Conservation (phyloP, 2,888 invertebrate species). For the Nymphalis urticae region DNA sequence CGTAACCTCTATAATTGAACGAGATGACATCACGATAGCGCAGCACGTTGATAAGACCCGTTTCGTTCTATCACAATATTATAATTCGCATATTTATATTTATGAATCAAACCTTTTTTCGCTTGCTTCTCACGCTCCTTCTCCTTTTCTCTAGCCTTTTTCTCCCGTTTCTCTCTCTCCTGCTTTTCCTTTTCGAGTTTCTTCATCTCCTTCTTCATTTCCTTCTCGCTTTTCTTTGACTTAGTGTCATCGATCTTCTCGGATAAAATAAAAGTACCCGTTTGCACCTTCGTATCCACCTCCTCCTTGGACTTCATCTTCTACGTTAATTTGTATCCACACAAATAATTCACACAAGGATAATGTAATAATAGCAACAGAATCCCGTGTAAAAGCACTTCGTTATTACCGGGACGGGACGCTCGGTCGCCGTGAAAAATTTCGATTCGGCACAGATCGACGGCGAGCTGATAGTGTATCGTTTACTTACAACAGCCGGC, state of each 20-base stretch:
- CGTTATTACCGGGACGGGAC: slow-evolving; percentile 55
- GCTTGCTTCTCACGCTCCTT: slow-evolving; percentile 73
- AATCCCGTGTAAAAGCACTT: slow-evolving; percentile 64
- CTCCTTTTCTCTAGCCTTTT: slow-evolving; percentile 78
- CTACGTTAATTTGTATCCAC: slow-evolving; percentile 41
- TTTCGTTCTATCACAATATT: slow-evolving; percentile 19
- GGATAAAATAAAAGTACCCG: slow-evolving; percentile 80
- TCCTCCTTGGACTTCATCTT: slow-evolving; percentile 77
- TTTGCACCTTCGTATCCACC: slow-evolving; percentile 69
- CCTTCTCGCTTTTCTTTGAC: slow-evolving; percentile 74
- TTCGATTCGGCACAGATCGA: slow-evolving; percentile 60
- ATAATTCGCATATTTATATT: slow-evolving; percentile 14
- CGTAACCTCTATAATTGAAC: slow-evolving; percentile 51
- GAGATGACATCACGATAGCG: slow-evolving; percentile 66
- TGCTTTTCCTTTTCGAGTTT: slow-evolving; percentile 75
- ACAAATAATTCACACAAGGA: slow-evolving; percentile 55
- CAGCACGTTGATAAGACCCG: slow-evolving; percentile 40
- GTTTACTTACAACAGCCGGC: slow-evolving; percentile 52
- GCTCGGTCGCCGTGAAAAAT: slow-evolving; percentile 57
- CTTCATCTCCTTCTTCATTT: slow-evolving; percentile 79
- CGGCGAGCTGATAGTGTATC: slow-evolving; percentile 55
- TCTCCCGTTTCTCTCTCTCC: slow-evolving; percentile 76
- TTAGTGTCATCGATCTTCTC: slow-evolving; percentile 80
- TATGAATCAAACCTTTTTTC: slow-evolving; percentile 64
- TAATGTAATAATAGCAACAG: slow-evolving; percentile 55